Base-by-base conservation (phyloP, 2,797 vertebrate species). In the Sphenopsis melanotis region DNA sequence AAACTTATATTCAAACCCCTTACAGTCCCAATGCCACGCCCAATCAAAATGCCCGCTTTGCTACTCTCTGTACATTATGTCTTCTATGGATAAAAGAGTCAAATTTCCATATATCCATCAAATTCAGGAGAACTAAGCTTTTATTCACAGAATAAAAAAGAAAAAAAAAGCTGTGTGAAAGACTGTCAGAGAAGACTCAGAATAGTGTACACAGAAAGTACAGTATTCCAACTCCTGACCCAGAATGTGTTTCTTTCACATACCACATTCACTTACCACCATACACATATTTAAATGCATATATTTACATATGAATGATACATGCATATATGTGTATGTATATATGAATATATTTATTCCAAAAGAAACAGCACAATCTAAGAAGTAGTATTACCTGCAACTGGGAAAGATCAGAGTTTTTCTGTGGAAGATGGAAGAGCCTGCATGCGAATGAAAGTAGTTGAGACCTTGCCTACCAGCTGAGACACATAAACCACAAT, bases 401-500 rank as follows among this genome's bases (percentile, higher is more conserved):
- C 8, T 32, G 29, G 39, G 39, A 91, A 60, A 93, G 49, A 53
- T 46, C 32, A 53, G 66, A 39, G 26, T 6, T 91, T 83, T 88
- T 29, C 72, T 41, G 53, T 39, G 24, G 60, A 89, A 78, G 69
- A 53, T 15, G 10, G 46, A 83, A 81, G 26, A 80, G 61, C 46
- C 64, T 91, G 71, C 22, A 30, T 30, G 37, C 3, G 1, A 89
- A 55, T 64, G 57, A 80, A 88, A 75, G 80, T 12, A 80, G 61
- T 3, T 86, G 53, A 93, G 82, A 64, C 63, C 44, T 92, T 66
- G 60, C 60, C 57, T 78, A 83, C 68, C 84, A 91, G 53, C 84
- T 94, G 89, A 90, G 87, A 47, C 39, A 75, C 46, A 78, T 90
- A 86, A 94, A 83, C 77, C 66, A 68, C 70, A 55, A 41, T 42